phyloP scores from a whole-genome alignment of 2,797 vertebrate species.

The Bovichtus variegatus region DNA sequence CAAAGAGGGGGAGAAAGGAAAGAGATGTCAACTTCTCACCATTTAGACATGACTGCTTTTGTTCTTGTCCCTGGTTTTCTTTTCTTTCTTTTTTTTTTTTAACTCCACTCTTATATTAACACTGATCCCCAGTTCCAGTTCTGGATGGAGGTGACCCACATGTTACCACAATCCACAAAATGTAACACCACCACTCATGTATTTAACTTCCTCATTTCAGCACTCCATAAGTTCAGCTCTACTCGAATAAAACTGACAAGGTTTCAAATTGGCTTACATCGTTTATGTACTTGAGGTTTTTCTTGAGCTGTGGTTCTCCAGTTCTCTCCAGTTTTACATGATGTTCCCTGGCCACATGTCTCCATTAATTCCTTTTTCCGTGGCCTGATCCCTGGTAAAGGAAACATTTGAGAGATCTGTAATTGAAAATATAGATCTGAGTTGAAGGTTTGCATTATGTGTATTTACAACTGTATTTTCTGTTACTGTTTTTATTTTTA shows the following conservation, averaged over 20 bases:
- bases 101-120: slow-evolving; percentile 1
- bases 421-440: slow-evolving; percentile 23
- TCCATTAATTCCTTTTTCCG: background rate
- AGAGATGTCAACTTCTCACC: background rate
- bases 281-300: slow-evolving; percentile 5
- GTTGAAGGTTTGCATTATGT: slow-evolving; percentile 13
- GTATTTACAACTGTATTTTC: slow-evolving; percentile 26
- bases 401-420: slow-evolving; percentile 15
- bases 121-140: slow-evolving; percentile 39
- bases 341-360: no score
- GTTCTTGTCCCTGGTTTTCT: background rate
- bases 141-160: slow-evolving; percentile 21
- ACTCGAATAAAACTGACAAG: background rate
- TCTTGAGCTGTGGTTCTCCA: slow-evolving; percentile 1
- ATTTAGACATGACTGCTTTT: background rate
- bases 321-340: background rate
- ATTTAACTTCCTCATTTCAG: slow-evolving; percentile 3
- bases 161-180: slow-evolving; percentile 14
- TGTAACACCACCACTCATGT: slow-evolving; percentile 27
- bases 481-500: slow-evolving; percentile 31
- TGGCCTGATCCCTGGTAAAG: background rate
- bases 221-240: slow-evolving; percentile 15
- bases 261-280: background rate
- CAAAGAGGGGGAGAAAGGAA: slow-evolving; percentile 27
- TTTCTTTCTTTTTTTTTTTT: background rate